A percentile compares a stretch with the other conserved stretches of the same genome.
Conservation (phyloP, 1,140 invertebrate genomes). For the Zaprionus africanus region DNA sequence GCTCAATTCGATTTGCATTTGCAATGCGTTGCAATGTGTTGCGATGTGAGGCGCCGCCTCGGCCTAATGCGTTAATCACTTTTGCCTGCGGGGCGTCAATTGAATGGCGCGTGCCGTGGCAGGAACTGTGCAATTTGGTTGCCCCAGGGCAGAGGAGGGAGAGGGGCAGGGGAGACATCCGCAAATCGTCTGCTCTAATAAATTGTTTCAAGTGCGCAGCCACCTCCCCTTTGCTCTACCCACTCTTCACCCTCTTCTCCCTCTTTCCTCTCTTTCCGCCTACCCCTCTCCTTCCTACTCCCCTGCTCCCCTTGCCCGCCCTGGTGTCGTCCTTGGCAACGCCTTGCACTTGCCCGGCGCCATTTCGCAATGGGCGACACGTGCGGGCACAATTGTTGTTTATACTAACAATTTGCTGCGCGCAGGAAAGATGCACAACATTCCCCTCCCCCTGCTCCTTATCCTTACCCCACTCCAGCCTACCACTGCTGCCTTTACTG, state of each 20-base stretch:
- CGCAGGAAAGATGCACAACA: constrained; percentile 66
- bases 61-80: constrained; percentile 76
- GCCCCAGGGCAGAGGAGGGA: not conserved
- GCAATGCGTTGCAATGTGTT: not conserved
- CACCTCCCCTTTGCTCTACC: not conserved
- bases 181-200: constrained; percentile 75
- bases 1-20: constrained; percentile 77
- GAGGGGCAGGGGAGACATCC: constrained; percentile 22
- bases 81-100: constrained; percentile 74
- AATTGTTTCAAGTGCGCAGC: constrained; percentile 56
- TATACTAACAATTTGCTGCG: constrained; percentile 84
- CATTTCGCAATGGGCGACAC: constrained; percentile 73
- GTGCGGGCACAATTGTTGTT: constrained; percentile 82
- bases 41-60: not conserved
- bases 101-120: constrained; percentile 69
- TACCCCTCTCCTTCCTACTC: not conserved
- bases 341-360: constrained; percentile 70
- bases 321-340: constrained; percentile 51
- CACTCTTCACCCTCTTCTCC: too few relatives aligned
- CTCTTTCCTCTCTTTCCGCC: too few relatives aligned
- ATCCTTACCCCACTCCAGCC: too few relatives aligned
- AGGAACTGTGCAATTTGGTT: constrained; percentile 71
- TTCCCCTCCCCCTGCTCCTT: not conserved
- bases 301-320: not conserved
- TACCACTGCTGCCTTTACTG: not conserved